Conservation (phyloP, 2,113 vertebrate genomes). For the Phalacrocorax carbo region DNA sequence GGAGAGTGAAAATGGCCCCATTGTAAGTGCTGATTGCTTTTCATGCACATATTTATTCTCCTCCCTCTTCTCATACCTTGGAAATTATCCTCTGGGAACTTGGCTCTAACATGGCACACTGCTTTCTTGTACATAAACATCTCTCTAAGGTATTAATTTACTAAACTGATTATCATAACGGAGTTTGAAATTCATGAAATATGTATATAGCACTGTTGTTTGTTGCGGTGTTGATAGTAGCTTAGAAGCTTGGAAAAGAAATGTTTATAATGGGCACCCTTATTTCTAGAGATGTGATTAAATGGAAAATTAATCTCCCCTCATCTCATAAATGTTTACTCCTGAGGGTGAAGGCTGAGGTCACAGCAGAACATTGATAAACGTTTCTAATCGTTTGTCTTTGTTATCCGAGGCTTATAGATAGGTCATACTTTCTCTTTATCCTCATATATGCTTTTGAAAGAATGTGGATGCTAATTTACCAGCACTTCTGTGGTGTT, state of each 20-base stretch:
- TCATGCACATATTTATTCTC: slow-evolving; percentile 30
- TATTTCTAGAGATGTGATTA: not conserved
- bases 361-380: not conserved
- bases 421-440: not conserved
- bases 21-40: not conserved
- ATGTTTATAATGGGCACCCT: not conserved
- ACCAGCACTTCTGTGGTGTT: not conserved
- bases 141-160: slow-evolving; percentile 71
- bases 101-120: not conserved
- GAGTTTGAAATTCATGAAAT: slow-evolving; percentile 2
- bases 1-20: not conserved
- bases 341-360: not conserved
- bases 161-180: slow-evolving; percentile 1
- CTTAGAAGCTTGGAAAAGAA: slow-evolving; percentile 41
- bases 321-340: not conserved
- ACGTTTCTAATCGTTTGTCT: not conserved
- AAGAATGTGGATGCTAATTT: not conserved
- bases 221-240: not conserved
- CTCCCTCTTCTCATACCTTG: not conserved
- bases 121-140: slow-evolving; percentile 44
- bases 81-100: slow-evolving; percentile 55
- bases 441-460: not conserved
- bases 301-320: not conserved
- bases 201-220: not conserved
- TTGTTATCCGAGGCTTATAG: not conserved